These are phyloP conservation scores for Chironomus tentans DNA, from an alignment of 2,888 invertebrate genomes.

Conservation along the genomic window DNA sequence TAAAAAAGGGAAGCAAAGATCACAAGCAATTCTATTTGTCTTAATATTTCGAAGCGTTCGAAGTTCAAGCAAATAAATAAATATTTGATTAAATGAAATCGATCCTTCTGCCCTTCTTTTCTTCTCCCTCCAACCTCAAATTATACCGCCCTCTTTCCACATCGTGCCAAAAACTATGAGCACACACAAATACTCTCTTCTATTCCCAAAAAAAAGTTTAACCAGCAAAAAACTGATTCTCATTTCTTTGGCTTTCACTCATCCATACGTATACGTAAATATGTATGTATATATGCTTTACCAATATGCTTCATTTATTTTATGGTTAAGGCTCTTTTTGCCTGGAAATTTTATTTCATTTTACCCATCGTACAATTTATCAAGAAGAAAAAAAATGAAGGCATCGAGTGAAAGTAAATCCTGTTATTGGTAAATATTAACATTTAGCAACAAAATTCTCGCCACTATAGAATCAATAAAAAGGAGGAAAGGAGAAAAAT, in stretches of 20 bases:
- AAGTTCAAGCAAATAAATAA: slow-evolving; percentile 27
- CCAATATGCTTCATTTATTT: slow-evolving; percentile 24
- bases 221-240: too few species aligned
- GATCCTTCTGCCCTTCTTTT: slow-evolving; percentile 15
- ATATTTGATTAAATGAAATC: slow-evolving; percentile 27
- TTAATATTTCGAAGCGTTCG: slow-evolving; percentile 21
- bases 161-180: too few species aligned
- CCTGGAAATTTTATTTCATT: not conserved
- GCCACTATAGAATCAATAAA: not conserved
- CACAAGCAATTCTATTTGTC: slow-evolving; percentile 8
- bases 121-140: not conserved
- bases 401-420: not conserved
- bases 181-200: too few species aligned
- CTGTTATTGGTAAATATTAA: slow-evolving; percentile 12
- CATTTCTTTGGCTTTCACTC: too few species aligned
- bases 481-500: too few species aligned
- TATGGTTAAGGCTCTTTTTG: slow-evolving; percentile 13
- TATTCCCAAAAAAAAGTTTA: too few species aligned
- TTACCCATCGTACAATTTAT: too few species aligned
- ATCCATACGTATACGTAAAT: too few species aligned
- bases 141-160: not conserved
- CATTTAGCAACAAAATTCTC: slow-evolving; percentile 16
- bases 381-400: not conserved
- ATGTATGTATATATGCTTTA: not conserved
- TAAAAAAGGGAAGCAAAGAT: not conserved